These are phyloP conservation scores for Mechanitis messenoides DNA, from an alignment of 2,888 invertebrate species.

Conservation along the genomic window DNA sequence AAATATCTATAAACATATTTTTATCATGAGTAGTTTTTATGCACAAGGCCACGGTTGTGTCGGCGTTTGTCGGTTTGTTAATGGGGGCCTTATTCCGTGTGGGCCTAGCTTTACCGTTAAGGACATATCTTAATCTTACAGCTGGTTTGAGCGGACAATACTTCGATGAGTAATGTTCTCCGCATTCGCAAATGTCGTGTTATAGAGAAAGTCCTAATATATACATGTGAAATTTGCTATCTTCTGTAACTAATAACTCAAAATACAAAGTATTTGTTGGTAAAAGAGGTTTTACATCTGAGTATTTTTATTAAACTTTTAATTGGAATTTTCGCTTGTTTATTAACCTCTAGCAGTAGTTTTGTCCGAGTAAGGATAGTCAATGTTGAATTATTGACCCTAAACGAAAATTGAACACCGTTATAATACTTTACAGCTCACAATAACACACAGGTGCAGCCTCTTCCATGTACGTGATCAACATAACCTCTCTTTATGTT, in stretches of 20 bases:
- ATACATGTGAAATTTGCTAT: constrained; percentile 3
- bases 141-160: constrained; percentile 57
- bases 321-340: too few relatives aligned
- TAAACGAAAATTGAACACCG: constrained; percentile 23
- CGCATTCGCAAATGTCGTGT: constrained; percentile 60
- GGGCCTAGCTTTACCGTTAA: constrained; percentile 64
- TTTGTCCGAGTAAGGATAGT: not conserved
- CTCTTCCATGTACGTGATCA: constrained; percentile 26
- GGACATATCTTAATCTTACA: constrained; percentile 67
- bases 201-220: constrained; percentile 15
- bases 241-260: not conserved
- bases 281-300: not conserved
- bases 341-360: too few relatives aligned
- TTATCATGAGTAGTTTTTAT: not conserved
- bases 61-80: constrained; percentile 23
- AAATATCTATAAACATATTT: not conserved
- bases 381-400: constrained; percentile 3
- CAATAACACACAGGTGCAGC: constrained; percentile 21
- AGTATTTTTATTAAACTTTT: too few relatives aligned
- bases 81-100: constrained; percentile 43
- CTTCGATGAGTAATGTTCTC: constrained; percentile 59
- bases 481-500: constrained; percentile 20
- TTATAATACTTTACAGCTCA: constrained; percentile 15
- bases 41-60: constrained; percentile 2
- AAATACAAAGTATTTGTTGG: not conserved